A percentile compares a stretch with the other conserved stretches of the same genome.
These are phyloP conservation scores for Bos indicus DNA, from an alignment of 2,113 vertebrate genomes.

Conservation along the genomic window DNA sequence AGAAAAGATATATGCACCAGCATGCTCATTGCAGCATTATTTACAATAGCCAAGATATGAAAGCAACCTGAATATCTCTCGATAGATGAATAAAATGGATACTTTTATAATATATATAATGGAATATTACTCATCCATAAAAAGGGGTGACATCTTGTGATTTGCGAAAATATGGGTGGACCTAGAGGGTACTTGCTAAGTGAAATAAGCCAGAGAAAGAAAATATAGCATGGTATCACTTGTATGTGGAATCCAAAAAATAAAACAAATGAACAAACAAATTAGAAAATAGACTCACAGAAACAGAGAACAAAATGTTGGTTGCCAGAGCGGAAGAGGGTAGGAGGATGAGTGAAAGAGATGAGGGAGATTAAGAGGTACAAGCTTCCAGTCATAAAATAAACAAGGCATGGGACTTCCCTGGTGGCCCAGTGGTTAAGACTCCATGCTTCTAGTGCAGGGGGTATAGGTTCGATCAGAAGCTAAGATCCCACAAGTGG, in stretches of 20 bases:
- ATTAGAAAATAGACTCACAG: not conserved
- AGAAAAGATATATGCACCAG: not conserved
- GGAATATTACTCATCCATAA: not conserved
- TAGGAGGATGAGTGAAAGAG: not conserved
- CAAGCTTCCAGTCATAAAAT: not conserved
- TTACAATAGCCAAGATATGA: not conserved
- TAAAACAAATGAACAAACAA: not conserved
- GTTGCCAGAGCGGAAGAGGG: not conserved
- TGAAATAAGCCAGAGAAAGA: not conserved
- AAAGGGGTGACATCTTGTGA: not conserved
- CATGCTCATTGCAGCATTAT: not conserved
- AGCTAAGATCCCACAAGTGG: not conserved
- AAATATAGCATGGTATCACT: not conserved
- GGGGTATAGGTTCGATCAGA: not conserved
- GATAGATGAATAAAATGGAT: not conserved
- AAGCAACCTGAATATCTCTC: not conserved
- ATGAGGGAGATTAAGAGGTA: not conserved
- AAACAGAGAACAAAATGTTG: not conserved
- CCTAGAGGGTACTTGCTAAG: not conserved
- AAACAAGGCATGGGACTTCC: not conserved
- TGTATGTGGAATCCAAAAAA: not conserved
- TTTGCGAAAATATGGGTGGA: not conserved
- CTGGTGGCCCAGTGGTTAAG: not conserved
- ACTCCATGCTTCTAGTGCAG: not conserved
- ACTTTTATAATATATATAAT: not conserved